phyloP scores from a whole-genome alignment of 2,888 invertebrate genomes.

The Trypoxylon attenuatum region DNA sequence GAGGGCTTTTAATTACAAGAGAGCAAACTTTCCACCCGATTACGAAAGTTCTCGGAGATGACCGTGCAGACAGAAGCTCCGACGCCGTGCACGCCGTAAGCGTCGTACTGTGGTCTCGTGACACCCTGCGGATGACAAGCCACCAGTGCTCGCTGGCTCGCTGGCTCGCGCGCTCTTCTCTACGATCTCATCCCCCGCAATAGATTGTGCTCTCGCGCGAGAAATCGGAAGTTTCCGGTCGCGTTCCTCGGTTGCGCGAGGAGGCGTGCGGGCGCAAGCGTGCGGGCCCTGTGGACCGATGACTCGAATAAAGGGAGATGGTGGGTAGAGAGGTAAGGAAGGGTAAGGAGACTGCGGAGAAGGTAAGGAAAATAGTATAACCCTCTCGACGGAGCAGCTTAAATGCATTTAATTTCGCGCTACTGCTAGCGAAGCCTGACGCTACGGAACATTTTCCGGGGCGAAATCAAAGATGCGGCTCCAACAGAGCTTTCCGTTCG shows the following conservation, averaged over 20 bases:
- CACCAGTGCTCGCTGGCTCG: not conserved
- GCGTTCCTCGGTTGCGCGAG: not conserved
- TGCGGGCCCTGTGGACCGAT: too few species aligned
- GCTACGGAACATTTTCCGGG: not conserved
- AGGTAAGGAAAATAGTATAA: too few species aligned
- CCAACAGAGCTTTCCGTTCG: not conserved
- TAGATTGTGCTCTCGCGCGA: constrained; percentile 30
- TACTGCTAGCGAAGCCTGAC: not conserved
- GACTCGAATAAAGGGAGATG: too few species aligned
- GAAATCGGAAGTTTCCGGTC: constrained; percentile 2
- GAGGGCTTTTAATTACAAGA: constrained; percentile 72
- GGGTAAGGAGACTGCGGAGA: too few species aligned
- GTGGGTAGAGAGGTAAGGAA: too few species aligned
- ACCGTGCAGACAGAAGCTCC: constrained; percentile 68
- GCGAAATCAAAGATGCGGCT: constrained; percentile 9
- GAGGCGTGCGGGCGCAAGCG: constrained; percentile 14
- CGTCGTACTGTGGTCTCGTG: too few species aligned
- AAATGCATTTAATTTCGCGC: not conserved
- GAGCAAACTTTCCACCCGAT: constrained; percentile 73
- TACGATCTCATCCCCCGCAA: constrained; percentile 29
- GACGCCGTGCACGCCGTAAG: constrained; percentile 27
- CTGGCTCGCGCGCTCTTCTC: not conserved
- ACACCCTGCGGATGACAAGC: not conserved
- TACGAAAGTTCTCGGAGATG: constrained; percentile 73
- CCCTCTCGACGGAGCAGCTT: not conserved